These are phyloP conservation scores for Torymus auratus DNA, from an alignment of 2,888 invertebrate genomes.

Conservation along the genomic window DNA sequence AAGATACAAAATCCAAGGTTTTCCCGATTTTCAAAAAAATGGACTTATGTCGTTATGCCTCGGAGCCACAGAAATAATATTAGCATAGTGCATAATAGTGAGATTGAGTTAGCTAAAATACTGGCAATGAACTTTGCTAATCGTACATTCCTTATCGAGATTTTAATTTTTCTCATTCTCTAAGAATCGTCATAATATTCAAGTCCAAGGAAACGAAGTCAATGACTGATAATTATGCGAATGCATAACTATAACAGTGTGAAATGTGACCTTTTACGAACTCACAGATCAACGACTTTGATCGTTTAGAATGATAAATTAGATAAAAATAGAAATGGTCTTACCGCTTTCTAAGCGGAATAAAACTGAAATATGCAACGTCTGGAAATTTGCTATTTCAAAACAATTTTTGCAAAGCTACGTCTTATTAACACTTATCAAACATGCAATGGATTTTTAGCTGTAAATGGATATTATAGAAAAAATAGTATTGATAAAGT, in stretches of 20 bases:
- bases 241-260: constrained; percentile 1
- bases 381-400: no score
- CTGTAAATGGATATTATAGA: no score
- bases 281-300: background rate
- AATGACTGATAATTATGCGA: constrained; percentile 41
- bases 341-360: background rate
- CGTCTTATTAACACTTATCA: no score
- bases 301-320: background rate
- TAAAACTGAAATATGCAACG: background rate
- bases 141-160: constrained; percentile 24
- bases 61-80: no score
- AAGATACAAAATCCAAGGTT: no score
- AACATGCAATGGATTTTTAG: no score
- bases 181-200: background rate
- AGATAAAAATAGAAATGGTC: constrained; percentile 2
- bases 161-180: constrained; percentile 13
- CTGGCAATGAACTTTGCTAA: constrained; percentile 31
- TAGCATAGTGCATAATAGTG: no score
- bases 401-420: no score
- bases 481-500: no score
- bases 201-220: constrained; percentile 33
- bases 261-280: constrained; percentile 2
- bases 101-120: background rate
- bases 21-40: no score
- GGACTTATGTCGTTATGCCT: no score